Evolutionary conservation across 2,113 vertebrate genomes (phyloP).

Genomic region (Crotophaga sulcirostris): DNA sequence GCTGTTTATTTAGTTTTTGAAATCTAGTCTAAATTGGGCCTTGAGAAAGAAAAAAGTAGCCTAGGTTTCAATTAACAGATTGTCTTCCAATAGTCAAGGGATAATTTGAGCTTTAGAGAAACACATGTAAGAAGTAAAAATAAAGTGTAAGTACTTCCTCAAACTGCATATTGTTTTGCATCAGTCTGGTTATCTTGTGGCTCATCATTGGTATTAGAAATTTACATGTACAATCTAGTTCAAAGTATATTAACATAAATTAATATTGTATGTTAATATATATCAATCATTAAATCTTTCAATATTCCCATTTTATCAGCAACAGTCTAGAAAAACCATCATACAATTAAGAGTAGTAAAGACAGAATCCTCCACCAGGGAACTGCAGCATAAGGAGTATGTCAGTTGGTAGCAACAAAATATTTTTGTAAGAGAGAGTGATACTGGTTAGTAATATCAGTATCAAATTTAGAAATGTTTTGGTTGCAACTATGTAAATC

Average conservation of each 20-base stretch:
- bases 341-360: not conserved
- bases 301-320: not conserved
- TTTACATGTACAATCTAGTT: not conserved
- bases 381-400: not conserved
- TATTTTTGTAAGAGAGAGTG: conserved; percentile 25
- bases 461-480: conserved; percentile 21
- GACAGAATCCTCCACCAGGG: not conserved
- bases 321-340: not conserved
- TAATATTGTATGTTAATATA: not conserved
- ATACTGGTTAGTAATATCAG: conserved; percentile 32
- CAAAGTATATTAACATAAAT: not conserved
- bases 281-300: not conserved
- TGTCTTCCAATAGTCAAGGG: conserved; percentile 68
- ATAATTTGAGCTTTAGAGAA: conserved; percentile 75
- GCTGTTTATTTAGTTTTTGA: conserved; percentile 80
- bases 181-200: not conserved
- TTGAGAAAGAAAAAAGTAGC: conserved; percentile 63
- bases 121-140: conserved; percentile 66
- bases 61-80: conserved; percentile 77
- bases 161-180: conserved; percentile 8
- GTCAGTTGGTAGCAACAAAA: not conserved
- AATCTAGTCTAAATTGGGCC: conserved; percentile 74
- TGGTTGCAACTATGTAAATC: conserved; percentile 25
- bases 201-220: not conserved
- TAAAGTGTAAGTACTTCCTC: conserved; percentile 64